phyloP scores from a whole-genome alignment of 2,888 invertebrate genomes.

The Quadriops clusia region DNA sequence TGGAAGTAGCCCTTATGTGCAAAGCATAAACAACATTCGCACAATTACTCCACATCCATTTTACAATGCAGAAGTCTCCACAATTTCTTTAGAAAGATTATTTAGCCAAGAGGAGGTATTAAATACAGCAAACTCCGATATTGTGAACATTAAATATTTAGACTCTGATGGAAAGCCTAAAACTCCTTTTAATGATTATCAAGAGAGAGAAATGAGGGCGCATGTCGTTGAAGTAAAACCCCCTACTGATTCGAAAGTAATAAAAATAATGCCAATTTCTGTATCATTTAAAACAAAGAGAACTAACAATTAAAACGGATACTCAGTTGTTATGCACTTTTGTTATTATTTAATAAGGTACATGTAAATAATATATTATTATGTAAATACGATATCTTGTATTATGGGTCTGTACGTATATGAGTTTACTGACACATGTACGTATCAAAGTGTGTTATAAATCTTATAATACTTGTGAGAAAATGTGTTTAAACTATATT shows the following conservation, averaged over 20 bases:
- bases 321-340: background rate
- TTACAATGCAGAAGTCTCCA: constrained; percentile 45
- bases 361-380: background rate
- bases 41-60: constrained; percentile 31
- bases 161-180: constrained; percentile 25
- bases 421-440: too few relatives aligned
- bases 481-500: too few relatives aligned
- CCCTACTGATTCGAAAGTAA: constrained; percentile 23
- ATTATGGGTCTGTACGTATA: too few relatives aligned
- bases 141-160: constrained; percentile 30
- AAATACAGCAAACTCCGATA: constrained; percentile 30
- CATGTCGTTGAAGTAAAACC: constrained; percentile 33
- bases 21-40: constrained; percentile 11
- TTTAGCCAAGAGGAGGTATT: constrained; percentile 38
- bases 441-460: too few relatives aligned
- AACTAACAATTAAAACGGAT: background rate
- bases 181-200: constrained; percentile 24
- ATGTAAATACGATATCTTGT: too few relatives aligned
- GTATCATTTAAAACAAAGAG: constrained; percentile 17
- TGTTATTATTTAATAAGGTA: background rate
- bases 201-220: constrained; percentile 29
- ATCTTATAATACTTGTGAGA: too few relatives aligned
- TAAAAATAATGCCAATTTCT: constrained; percentile 33
- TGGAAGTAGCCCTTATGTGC: constrained; percentile 18
- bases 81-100: constrained; percentile 54